Conservation (phyloP, 2,888 invertebrate species). For the Pandemis corylana region DNA sequence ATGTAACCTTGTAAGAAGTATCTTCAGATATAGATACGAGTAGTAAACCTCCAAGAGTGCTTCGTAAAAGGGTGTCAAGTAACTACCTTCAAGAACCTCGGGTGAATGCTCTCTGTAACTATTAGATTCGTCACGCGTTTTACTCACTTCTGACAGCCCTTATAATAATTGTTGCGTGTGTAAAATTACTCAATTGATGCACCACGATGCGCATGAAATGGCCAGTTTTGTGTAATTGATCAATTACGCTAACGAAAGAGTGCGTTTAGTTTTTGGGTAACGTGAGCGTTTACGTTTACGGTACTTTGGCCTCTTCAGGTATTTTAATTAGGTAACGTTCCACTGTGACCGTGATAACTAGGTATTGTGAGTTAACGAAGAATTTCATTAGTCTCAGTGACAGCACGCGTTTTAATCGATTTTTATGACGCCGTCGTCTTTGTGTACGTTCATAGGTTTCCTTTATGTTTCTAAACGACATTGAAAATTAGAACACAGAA, state of each 20-base stretch:
- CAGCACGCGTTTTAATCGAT: neutral
- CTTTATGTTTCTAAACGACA: no score
- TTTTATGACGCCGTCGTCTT: neutral
- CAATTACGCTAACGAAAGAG: slow-evolving; percentile 37
- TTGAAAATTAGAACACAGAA: no score
- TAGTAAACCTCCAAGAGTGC: neutral
- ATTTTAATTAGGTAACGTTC: slow-evolving; percentile 32
- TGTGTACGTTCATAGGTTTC: neutral
- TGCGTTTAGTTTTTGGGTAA: slow-evolving; percentile 19
- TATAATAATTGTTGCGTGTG: slow-evolving; percentile 39
- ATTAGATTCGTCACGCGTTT: slow-evolving; percentile 12
- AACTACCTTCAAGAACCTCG: slow-evolving; percentile 7
- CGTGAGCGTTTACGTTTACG: slow-evolving; percentile 13
- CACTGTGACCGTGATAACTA: neutral
- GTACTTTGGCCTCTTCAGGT: slow-evolving; percentile 20
- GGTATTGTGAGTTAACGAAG: neutral
- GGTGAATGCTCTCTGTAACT: slow-evolving; percentile 16
- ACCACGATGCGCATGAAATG: slow-evolving; percentile 30
- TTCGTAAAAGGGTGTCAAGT: slow-evolving; percentile 14
- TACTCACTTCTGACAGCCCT: slow-evolving; percentile 21
- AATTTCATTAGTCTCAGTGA: slow-evolving; percentile 3
- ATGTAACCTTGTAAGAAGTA: no score
- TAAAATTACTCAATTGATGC: slow-evolving; percentile 39
- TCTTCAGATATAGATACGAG: neutral
- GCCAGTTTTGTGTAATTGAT: slow-evolving; percentile 33